Percentiles rank a stretch among this genome's conserved stretches.
Evolutionary conservation across 1,140 invertebrate species (phyloP).

Genomic region (Pogonus chalceus): DNA sequence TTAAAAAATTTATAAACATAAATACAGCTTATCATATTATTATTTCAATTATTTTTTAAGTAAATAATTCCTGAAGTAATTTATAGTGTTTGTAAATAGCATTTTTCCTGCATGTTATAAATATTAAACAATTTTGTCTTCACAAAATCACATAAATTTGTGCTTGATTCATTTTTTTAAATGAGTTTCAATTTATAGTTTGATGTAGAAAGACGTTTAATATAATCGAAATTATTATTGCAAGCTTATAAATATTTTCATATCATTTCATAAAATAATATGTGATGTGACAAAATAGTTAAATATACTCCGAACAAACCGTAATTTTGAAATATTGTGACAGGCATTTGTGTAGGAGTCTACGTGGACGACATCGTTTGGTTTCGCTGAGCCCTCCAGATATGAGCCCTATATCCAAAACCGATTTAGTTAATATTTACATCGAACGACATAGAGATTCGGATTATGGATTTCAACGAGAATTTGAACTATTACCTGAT

Average conservation of each 20-base stretch:
- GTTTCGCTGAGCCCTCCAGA: conserved; percentile 59
- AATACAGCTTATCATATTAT: conserved; percentile 8
- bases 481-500: conserved; percentile 78
- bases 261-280: too few relatives aligned
- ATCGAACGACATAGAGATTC: conserved; percentile 72
- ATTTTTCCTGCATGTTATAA: too few relatives aligned
- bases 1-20: conserved; percentile 15
- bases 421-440: conserved; percentile 61
- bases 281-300: too few relatives aligned
- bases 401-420: conserved; percentile 65
- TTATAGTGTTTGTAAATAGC: not conserved
- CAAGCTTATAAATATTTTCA: too few relatives aligned
- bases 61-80: not conserved
- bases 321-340: not conserved
- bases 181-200: too few relatives aligned
- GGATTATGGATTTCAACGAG: conserved; percentile 79
- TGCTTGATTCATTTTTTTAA: too few relatives aligned
- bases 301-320: too few relatives aligned
- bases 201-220: too few relatives aligned
- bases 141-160: too few relatives aligned
- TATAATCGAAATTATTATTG: too few relatives aligned
- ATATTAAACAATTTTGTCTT: too few relatives aligned
- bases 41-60: not conserved
- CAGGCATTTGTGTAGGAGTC: conserved; percentile 47
- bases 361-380: conserved; percentile 54